Evolutionary conservation across 2,888 invertebrate species (phyloP).

Genomic region (Mythimna impura): DNA sequence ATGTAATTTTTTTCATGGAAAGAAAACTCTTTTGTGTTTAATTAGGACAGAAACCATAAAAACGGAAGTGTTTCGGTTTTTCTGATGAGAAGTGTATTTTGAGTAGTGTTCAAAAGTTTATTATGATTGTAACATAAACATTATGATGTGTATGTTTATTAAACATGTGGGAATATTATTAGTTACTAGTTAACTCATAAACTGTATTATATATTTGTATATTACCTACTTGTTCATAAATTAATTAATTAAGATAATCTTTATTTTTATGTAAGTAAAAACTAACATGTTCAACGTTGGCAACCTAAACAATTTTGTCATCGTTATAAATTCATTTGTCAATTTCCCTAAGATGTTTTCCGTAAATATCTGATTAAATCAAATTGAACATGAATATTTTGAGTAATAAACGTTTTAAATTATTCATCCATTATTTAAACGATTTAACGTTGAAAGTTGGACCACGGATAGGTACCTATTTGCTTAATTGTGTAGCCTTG

Average conservation of each 20-base stretch:
- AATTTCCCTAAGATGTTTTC: constrained; percentile 17
- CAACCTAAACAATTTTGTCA: neutral
- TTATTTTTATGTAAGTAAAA: neutral
- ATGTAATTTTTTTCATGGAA: no score
- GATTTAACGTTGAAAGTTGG: constrained; percentile 1
- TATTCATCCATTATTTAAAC: constrained; percentile 6
- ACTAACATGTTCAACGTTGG: neutral
- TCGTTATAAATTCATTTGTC: constrained; percentile 31
- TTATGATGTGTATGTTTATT: constrained; percentile 34
- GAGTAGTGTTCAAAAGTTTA: constrained; percentile 21
- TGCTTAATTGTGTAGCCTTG: no score
- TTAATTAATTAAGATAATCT: neutral
- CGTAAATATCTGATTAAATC: constrained; percentile 23
- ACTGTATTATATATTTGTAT: constrained; percentile 3
- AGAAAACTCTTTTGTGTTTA: no score
- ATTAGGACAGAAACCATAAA: no score
- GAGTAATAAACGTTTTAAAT: neutral
- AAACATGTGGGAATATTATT: constrained; percentile 26
- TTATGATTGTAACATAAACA: constrained; percentile 32
- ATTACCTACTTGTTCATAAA: neutral
- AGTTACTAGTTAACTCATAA: constrained; percentile 24
- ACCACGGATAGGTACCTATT: no score
- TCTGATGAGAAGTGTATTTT: constrained; percentile 4
- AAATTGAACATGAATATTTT: constrained; percentile 21
- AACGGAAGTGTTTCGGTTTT: no score